A percentile compares a stretch with the other conserved stretches of the same genome.
Conservation (phyloP, 2,113 vertebrate genomes). For the Noctilio leporinus region DNA sequence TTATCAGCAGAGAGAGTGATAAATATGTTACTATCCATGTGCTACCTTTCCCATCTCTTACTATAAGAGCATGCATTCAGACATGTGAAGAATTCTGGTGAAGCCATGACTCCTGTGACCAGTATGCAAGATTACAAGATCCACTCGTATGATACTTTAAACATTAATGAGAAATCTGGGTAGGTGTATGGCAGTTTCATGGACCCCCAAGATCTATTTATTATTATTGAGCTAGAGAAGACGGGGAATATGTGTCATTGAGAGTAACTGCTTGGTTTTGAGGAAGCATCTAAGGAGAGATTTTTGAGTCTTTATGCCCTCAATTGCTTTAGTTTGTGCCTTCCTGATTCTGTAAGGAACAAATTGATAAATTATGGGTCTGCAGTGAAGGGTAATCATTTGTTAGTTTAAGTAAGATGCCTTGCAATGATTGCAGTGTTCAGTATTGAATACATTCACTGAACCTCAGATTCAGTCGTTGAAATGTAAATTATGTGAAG, state of each 20-base stretch:
- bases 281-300: neutral
- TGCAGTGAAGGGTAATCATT: constrained; percentile 54
- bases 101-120: neutral
- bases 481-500: constrained; percentile 53
- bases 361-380: constrained; percentile 64
- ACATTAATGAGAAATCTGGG: neutral
- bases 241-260: neutral
- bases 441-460: constrained; percentile 24
- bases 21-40: neutral
- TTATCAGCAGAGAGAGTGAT: neutral
- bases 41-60: neutral
- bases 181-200: neutral
- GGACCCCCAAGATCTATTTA: accelerated
- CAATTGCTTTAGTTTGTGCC: neutral
- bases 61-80: neutral
- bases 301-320: neutral
- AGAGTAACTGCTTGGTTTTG: neutral
- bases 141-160: neutral
- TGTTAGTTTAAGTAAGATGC: constrained; percentile 41
- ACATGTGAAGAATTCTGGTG: neutral
- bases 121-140: neutral
- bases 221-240: neutral
- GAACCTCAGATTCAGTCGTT: neutral
- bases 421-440: constrained; percentile 49
- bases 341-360: constrained; percentile 39